These are phyloP conservation scores for Eolophus roseicapilla DNA, from an alignment of 2,113 vertebrate genomes.

Conservation along the genomic window DNA sequence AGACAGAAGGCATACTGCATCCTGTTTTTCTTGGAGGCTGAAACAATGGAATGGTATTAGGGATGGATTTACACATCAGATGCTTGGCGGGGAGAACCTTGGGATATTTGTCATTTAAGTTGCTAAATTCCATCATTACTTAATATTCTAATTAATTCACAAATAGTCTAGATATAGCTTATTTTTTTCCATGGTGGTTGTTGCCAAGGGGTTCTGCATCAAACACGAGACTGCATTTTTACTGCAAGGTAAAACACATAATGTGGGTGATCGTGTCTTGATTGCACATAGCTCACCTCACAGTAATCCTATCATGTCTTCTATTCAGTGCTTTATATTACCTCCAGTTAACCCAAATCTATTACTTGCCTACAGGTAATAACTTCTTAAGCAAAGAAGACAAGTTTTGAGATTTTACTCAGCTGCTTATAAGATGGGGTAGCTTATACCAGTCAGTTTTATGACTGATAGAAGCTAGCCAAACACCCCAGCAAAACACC, in stretches of 20 bases:
- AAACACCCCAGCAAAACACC: neutral
- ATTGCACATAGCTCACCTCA: neutral
- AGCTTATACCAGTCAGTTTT: neutral
- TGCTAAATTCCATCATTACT: constrained; percentile 22
- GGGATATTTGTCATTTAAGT: neutral
- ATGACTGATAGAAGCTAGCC: neutral
- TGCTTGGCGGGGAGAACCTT: neutral
- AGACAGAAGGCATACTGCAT: constrained; percentile 62
- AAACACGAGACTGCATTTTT: neutral
- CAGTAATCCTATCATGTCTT: neutral
- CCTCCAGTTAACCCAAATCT: neutral
- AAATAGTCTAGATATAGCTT: neutral
- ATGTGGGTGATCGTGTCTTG: neutral
- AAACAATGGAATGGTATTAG: constrained; percentile 15
- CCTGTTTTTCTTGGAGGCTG: constrained; percentile 63
- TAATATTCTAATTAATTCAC: constrained; percentile 29
- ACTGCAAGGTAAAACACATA: neutral
- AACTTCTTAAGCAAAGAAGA: neutral
- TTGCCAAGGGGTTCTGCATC: neutral
- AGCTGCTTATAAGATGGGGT: neutral
- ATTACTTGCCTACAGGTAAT: neutral
- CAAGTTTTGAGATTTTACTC: neutral
- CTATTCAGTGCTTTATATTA: neutral
- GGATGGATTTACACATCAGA: neutral
- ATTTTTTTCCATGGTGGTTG: neutral